These are phyloP conservation scores for Ennomos quercinarius DNA, from an alignment of 2,888 invertebrate species.

Conservation along the genomic window DNA sequence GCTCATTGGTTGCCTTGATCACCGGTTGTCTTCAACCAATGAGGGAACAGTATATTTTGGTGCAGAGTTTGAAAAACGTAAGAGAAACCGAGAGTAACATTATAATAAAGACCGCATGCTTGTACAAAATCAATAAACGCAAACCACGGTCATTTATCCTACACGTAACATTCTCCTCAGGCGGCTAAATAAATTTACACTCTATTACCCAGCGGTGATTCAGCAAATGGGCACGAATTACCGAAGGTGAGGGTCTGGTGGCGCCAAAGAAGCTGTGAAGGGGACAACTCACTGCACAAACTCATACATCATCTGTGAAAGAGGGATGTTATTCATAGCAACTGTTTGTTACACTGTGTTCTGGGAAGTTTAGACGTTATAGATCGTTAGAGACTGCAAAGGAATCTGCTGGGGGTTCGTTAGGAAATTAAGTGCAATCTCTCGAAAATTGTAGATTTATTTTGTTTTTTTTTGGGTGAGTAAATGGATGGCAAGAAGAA, in stretches of 20 bases:
- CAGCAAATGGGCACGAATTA: slow-evolving; percentile 59
- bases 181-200: slow-evolving; percentile 71
- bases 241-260: slow-evolving; percentile 42
- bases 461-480: no score
- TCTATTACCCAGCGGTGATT: slow-evolving; percentile 71
- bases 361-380: slow-evolving; percentile 8
- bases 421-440: background rate
- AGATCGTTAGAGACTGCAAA: slow-evolving; percentile 3
- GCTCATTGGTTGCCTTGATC: no score
- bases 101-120: no score
- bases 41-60: no score
- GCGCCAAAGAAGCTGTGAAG: slow-evolving; percentile 33
- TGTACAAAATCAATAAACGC: no score
- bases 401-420: background rate
- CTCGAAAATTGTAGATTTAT: background rate
- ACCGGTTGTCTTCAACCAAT: no score
- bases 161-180: slow-evolving; percentile 1
- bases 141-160: background rate
- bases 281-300: slow-evolving; percentile 20
- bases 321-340: background rate
- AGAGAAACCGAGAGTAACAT: no score
- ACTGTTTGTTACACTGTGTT: background rate
- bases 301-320: slow-evolving; percentile 7
- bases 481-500: no score
- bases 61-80: no score